Evolutionary conservation across 2,797 vertebrate genomes (phyloP).

Genomic region (Iguana delicatissima): DNA sequence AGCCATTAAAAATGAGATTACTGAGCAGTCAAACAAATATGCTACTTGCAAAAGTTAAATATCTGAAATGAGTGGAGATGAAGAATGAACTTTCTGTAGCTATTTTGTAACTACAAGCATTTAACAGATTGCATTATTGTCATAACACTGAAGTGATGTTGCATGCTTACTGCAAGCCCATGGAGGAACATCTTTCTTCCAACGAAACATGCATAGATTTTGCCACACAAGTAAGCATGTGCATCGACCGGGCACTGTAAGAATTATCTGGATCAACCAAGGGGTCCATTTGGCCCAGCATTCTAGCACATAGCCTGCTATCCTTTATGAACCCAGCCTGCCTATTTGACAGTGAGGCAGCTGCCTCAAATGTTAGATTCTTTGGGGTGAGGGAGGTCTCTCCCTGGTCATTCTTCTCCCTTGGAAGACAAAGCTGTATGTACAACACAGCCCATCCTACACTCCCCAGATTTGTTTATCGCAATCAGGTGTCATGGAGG

Average conservation of each 20-base stretch:
- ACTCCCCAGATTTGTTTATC: too few species aligned
- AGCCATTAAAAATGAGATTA: conserved; percentile 81
- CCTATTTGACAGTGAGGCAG: too few species aligned
- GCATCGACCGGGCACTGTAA: too few species aligned
- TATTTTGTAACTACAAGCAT: neutral
- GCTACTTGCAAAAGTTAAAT: conserved; percentile 75
- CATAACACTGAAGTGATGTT: conserved; percentile 28
- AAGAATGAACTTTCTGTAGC: neutral
- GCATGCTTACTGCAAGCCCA: conserved; percentile 22
- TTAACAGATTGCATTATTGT: neutral
- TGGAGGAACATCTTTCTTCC: conserved; percentile 21
- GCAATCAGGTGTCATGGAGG: too few species aligned
- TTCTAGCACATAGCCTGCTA: neutral
- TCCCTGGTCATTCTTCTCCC: too few species aligned
- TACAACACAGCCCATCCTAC: too few species aligned
- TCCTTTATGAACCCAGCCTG: neutral
- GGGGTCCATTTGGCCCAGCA: neutral
- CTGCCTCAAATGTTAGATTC: too few species aligned
- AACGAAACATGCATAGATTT: neutral
- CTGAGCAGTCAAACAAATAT: conserved; percentile 75
- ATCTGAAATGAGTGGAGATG: conserved; percentile 2
- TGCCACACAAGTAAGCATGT: neutral
- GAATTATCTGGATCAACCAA: neutral
- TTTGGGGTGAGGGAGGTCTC: too few species aligned
- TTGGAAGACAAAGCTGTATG: too few species aligned